phyloP scores from a whole-genome alignment of 1,140 invertebrate genomes.

The Nasonia longicornis region DNA sequence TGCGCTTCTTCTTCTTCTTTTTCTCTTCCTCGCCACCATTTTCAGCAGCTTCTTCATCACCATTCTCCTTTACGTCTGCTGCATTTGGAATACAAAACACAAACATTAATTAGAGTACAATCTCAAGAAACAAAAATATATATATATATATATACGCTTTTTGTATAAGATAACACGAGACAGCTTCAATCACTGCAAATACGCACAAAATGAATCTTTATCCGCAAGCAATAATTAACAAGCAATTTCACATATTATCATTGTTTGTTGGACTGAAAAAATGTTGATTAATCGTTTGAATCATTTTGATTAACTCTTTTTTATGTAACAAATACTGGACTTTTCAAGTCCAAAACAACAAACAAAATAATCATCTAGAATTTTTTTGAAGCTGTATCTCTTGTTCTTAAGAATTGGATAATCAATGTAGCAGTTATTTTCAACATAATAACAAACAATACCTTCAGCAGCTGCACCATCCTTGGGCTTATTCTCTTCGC shows the following conservation, averaged over 20 bases:
- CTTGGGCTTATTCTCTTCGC: slow-evolving; percentile 57
- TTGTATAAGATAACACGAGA: not conserved
- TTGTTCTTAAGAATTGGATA: too few relatives aligned
- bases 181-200: not conserved
- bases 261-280: not conserved
- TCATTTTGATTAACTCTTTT: not conserved
- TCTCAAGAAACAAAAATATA: not conserved
- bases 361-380: too few relatives aligned
- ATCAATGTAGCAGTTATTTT: too few relatives aligned
- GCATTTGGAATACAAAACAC: not conserved
- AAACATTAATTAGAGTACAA: not conserved
- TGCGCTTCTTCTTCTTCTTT: slow-evolving; percentile 68
- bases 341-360: too few relatives aligned
- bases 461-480: slow-evolving; percentile 57
- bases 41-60: slow-evolving; percentile 56
- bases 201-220: not conserved
- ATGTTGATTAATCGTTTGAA: too few relatives aligned
- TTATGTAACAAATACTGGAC: too few relatives aligned
- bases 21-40: slow-evolving; percentile 74
- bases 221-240: not conserved
- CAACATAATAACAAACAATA: slow-evolving; percentile 28
- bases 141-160: not conserved
- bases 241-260: not conserved
- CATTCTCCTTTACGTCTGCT: slow-evolving; percentile 50
- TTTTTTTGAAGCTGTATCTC: too few relatives aligned